These are phyloP conservation scores for Catalaphyllia jardinei DNA, from an alignment of 64 coral and sea anemone genomes.

Conservation along the genomic window DNA sequence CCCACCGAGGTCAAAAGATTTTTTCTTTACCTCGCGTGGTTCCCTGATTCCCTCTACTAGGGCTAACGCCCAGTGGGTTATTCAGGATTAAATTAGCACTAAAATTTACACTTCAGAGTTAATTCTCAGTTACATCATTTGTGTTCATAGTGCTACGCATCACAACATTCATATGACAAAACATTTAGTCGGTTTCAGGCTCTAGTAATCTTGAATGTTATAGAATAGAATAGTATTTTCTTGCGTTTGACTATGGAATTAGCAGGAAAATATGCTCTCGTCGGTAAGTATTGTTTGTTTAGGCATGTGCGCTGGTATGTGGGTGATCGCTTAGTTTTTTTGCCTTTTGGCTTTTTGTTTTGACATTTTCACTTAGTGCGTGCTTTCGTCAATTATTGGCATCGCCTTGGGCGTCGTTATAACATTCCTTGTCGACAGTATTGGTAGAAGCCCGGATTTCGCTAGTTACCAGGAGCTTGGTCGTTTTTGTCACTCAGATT, in stretches of 20 bases:
- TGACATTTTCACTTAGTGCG: conserved; percentile 67
- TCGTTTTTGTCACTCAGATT: conserved; percentile 24
- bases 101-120: no score
- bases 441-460: conserved; percentile 2
- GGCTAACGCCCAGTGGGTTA: no score
- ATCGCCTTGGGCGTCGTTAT: conserved; percentile 39
- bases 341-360: conserved; percentile 59
- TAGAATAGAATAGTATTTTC: neutral
- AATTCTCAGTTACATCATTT: no score
- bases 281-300: conserved; percentile 10
- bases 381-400: conserved; percentile 49
- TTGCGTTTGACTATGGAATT: neutral
- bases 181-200: no score
- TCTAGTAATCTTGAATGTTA: no score
- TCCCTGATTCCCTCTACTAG: no score
- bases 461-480: conserved; percentile 2
- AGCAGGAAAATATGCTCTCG: neutral
- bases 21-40: no score
- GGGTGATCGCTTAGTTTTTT: conserved; percentile 46
- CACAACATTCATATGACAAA: no score
- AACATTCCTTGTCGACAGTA: conserved; percentile 47
- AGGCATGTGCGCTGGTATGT: no score
- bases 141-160: no score
- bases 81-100: no score
- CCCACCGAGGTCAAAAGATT: no score